phyloP scores from a whole-genome alignment of 2,888 invertebrate genomes.

The Latrodectus hesperus region DNA sequence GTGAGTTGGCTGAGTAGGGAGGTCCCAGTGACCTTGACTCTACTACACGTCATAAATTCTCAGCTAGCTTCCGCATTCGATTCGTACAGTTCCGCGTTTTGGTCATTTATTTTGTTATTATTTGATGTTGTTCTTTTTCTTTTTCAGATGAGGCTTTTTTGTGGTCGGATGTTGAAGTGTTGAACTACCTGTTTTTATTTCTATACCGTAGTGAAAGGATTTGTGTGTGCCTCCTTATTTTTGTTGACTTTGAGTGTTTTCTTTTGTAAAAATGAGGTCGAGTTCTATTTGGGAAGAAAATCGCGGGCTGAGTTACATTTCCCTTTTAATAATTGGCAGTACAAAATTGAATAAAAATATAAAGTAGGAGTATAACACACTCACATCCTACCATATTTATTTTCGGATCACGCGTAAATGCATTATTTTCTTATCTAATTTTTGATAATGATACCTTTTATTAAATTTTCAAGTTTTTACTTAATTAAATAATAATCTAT shows the following conservation, averaged over 20 bases:
- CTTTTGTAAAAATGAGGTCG: neutral
- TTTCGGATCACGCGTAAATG: no score
- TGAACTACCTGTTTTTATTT: slow-evolving; percentile 20
- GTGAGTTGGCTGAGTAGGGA: slow-evolving; percentile 19
- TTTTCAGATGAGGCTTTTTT: neutral
- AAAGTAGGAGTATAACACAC: no score
- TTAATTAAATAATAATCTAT: no score
- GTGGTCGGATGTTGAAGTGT: neutral
- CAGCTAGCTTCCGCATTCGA: slow-evolving; percentile 38
- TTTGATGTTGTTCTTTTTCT: neutral
- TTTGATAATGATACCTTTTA: no score
- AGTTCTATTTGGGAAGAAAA: neutral
- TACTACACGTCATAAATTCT: slow-evolving; percentile 47
- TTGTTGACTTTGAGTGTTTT: slow-evolving; percentile 1
- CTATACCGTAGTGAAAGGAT: neutral
- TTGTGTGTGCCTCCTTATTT: neutral
- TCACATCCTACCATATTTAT: no score
- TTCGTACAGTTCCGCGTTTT: slow-evolving; percentile 24
- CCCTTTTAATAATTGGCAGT: neutral
- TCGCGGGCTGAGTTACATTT: neutral
- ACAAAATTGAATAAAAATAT: no score
- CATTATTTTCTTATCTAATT: no score
- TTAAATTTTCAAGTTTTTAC: no score
- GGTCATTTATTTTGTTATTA: slow-evolving; percentile 1
- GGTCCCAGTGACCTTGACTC: slow-evolving; percentile 45